Evolutionary conservation across 2,888 invertebrate species (phyloP), one percentile per base, ranked within the genome.

Genomic region (Drosophila sordidula): DNA sequence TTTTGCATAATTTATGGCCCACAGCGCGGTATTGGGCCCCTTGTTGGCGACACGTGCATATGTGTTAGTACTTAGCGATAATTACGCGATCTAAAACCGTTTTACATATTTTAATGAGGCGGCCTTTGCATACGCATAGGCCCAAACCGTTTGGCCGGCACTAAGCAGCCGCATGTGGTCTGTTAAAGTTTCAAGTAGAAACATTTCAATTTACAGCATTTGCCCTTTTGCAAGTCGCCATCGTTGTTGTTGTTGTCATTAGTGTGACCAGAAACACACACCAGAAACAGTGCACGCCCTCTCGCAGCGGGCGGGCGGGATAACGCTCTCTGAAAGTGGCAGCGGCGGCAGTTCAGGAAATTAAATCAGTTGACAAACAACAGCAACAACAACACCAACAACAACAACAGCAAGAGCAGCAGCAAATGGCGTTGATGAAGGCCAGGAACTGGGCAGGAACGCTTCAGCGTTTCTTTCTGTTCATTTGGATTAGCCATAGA

Each of bases 361-460:
- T 89, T 80, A 88, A 89, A 89, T 87, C 89, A 88, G 86, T 89
- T 89, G 88, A 88, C 89, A 89, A 84, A 70, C 75, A 82, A 76
- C 69, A 71, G 9, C 6, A 26, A 6, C 26, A 26, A 26, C 29
- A 29, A 29, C 8, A 29, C 6, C 29, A 29, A 29, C 26, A 26
- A 26, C 26, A 26, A 6, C 6, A 8, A 2, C 26, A 18, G 18
- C 18, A 18, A 18, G 18, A 26, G 8, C 26, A 73, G 11, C 72
- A 75, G 78, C 80, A 58, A 74, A 76, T 77, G 76, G 80, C 84
- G 79, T 79, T 80, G 72, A 70, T 68, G 70, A 70, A 70, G 73
- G 63, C 62, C 55, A 59, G 78, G 56, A 67, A 66, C 65, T 34
- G 61, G 47, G 51, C 58, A 45, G 59, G 39, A 42, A 56, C 26